phyloP scores from a whole-genome alignment of 2,797 vertebrate genomes.

The Falco berigora region DNA sequence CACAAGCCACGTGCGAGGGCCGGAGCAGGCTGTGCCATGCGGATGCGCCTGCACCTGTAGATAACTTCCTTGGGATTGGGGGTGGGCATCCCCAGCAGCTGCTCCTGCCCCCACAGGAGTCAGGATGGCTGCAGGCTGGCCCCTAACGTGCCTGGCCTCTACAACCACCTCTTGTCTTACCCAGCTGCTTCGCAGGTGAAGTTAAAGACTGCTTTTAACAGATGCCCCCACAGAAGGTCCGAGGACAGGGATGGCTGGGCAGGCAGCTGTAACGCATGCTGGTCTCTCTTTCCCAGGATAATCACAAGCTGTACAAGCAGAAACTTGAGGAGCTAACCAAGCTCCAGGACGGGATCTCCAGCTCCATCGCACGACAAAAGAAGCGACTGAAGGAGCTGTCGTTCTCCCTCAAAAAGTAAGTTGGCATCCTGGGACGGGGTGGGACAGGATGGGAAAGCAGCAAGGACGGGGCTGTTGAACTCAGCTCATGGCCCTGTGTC shows the following conservation, averaged over 20 bases:
- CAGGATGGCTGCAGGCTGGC: background rate
- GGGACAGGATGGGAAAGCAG: background rate
- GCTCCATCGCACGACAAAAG: slow-evolving; percentile 80
- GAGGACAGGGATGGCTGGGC: background rate
- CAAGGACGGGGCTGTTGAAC: accelerated
- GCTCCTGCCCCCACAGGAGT: background rate
- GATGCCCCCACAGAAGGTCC: background rate
- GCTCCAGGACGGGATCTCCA: slow-evolving; percentile 82
- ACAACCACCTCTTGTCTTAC: background rate
- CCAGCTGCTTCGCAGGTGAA: background rate
- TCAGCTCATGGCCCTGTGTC: accelerated
- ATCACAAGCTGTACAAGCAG: slow-evolving; percentile 84
- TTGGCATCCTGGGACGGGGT: accelerated
- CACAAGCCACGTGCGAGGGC: accelerated
- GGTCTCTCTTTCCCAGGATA: slow-evolving; percentile 76
- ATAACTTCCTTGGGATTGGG: background rate
- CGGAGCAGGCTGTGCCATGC: background rate
- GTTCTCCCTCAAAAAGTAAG: slow-evolving; percentile 76
- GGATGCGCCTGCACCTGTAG: background rate
- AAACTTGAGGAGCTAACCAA: slow-evolving; percentile 89
- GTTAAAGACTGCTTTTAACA: background rate
- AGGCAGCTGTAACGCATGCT: accelerated
- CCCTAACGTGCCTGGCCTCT: background rate
- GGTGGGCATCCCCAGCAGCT: accelerated
- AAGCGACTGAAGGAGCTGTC: slow-evolving; percentile 81